Conservation (phyloP, 2,888 invertebrate genomes). For the Panopea generosa region DNA sequence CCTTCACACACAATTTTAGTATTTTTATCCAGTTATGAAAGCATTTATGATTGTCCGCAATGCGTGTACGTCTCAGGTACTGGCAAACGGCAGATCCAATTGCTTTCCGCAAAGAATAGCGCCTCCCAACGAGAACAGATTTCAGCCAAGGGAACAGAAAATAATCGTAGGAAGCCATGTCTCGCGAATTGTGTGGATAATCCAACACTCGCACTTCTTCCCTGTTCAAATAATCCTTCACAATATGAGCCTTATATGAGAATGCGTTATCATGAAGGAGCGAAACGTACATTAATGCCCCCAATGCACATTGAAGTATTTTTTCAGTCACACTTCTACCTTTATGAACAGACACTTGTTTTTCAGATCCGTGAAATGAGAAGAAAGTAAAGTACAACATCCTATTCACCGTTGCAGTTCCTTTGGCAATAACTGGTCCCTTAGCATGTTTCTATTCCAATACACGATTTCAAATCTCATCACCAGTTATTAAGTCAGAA, state of each 20-base stretch:
- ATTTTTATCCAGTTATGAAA: constrained; percentile 7
- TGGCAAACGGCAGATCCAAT: neutral
- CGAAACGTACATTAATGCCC: neutral
- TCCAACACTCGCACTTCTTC: neutral
- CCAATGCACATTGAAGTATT: constrained; percentile 12
- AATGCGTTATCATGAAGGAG: constrained; percentile 19
- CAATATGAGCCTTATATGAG: constrained; percentile 12
- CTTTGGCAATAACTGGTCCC: constrained; percentile 4
- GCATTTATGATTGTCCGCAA: constrained; percentile 1
- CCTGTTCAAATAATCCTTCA: neutral
- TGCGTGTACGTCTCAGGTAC: neutral
- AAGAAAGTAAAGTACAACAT: neutral
- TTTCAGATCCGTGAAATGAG: neutral
- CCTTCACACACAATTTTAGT: constrained; percentile 10
- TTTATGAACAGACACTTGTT: neutral
- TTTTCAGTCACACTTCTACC: constrained; percentile 16
- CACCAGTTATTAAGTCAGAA: neutral
- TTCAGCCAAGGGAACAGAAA: constrained; percentile 7
- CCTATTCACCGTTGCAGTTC: neutral
- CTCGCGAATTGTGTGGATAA: neutral
- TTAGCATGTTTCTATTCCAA: neutral
- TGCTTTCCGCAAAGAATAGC: neutral
- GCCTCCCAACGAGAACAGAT: neutral
- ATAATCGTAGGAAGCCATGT: neutral
- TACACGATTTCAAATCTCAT: neutral